Evolutionary conservation across 2,797 vertebrate species (phyloP).

Genomic region (Enteromius afrohamiltoni): DNA sequence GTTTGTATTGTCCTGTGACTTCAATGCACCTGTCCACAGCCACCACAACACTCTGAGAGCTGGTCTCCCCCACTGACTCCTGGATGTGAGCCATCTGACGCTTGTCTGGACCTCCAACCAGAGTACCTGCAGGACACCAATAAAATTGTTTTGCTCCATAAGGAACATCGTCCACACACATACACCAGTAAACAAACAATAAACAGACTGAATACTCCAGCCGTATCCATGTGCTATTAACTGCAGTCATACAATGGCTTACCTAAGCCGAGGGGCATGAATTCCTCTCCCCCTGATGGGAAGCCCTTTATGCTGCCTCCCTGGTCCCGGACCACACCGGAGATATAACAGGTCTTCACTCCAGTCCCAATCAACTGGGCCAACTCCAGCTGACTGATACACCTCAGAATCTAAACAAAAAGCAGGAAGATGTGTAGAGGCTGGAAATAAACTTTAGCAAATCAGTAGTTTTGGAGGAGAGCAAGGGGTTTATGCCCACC

Average conservation of each 20-base stretch:
- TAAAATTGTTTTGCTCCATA: conserved; percentile 25
- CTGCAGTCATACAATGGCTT: conserved; percentile 55
- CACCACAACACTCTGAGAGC: conserved; percentile 96
- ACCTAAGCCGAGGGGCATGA: conserved; percentile 94
- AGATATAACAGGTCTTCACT: conserved; percentile 94
- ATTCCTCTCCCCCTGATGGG: conserved; percentile 88
- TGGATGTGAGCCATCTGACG: conserved; percentile 94
- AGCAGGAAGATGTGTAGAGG: not conserved
- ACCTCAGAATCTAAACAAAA: conserved; percentile 87
- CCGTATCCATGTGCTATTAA: not conserved
- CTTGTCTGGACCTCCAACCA: conserved; percentile 91
- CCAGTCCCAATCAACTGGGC: conserved; percentile 95
- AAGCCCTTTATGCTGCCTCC: conserved; percentile 86
- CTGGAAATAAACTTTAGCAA: not conserved
- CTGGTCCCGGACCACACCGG: conserved; percentile 88
- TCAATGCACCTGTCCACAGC: conserved; percentile 90
- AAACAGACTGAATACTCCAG: not conserved
- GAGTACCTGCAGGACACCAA: conserved; percentile 79
- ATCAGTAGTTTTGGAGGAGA: not conserved
- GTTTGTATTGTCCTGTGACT: not conserved
- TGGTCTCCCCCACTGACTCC: conserved; percentile 96
- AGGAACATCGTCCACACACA: not conserved
- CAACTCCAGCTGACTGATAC: conserved; percentile 95
- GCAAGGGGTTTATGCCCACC: not conserved
- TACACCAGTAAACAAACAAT: not conserved